Conservation (phyloP, 2,113 vertebrate species). For the Brachypteracias leptosomus region DNA sequence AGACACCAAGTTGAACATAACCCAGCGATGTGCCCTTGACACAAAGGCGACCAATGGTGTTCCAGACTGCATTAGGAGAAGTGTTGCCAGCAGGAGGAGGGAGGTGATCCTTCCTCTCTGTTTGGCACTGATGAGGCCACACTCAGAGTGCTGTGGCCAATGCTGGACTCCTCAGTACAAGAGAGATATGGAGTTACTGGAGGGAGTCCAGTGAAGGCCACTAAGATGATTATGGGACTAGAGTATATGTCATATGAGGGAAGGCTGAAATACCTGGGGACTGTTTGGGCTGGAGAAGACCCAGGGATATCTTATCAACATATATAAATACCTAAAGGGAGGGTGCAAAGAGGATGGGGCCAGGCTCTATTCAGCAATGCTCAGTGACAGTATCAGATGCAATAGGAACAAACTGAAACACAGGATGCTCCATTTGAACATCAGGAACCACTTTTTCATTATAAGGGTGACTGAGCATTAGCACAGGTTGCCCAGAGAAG, state of each 20-base stretch:
- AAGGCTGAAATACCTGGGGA: neutral
- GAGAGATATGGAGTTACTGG: neutral
- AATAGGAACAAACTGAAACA: neutral
- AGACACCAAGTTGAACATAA: neutral
- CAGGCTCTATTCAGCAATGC: neutral
- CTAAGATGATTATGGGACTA: neutral
- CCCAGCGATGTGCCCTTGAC: neutral
- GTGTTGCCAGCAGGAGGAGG: fast-evolving
- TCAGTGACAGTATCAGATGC: neutral
- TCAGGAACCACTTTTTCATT: neutral
- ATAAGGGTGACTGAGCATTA: neutral
- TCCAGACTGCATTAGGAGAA: neutral
- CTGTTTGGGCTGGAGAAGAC: neutral
- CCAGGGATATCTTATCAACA: fast-evolving
- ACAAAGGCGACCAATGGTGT: neutral
- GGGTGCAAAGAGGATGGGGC: neutral
- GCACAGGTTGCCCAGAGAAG: neutral
- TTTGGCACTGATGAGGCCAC: neutral
- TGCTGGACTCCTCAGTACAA: neutral
- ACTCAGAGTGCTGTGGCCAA: neutral
- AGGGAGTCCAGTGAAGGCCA: neutral
- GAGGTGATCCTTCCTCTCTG: neutral
- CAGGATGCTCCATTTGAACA: neutral
- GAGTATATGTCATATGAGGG: neutral
- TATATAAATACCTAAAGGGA: neutral